Evolutionary conservation across 1,140 invertebrate species (phyloP).

Genomic region (Charaxes varanes): DNA sequence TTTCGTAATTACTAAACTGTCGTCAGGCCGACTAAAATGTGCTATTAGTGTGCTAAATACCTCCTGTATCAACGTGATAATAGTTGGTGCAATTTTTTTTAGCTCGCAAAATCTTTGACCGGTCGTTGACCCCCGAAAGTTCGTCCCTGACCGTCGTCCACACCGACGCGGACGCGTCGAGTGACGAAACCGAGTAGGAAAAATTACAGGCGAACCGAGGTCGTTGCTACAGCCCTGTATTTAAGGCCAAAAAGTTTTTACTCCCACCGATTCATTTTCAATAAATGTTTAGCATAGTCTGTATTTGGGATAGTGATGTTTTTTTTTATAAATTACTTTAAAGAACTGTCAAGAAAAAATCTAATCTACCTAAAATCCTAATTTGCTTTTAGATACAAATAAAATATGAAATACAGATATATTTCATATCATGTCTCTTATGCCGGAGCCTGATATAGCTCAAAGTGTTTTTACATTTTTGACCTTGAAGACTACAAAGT

Average conservation of each 20-base stretch:
- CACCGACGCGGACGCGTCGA: conserved; percentile 8
- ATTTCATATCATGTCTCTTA: too few relatives aligned
- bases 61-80: conserved; percentile 12
- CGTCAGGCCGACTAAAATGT: conserved; percentile 1
- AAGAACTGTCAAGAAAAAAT: background rate
- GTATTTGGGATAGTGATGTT: too few relatives aligned
- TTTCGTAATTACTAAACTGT: too few relatives aligned
- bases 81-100: conserved; percentile 19
- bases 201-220: background rate
- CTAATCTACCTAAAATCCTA: too few relatives aligned
- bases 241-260: background rate
- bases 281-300: too few relatives aligned
- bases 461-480: too few relatives aligned
- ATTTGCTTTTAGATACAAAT: too few relatives aligned
- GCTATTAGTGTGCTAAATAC: conserved; percentile 12
- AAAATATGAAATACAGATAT: too few relatives aligned
- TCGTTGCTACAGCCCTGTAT: background rate
- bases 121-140: conserved; percentile 45
- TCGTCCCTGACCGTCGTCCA: conserved; percentile 36
- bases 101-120: conserved; percentile 50
- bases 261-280: background rate
- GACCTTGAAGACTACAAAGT: too few relatives aligned
- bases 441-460: too few relatives aligned
- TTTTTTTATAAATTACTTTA: too few relatives aligned
- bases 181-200: conserved; percentile 23